Conservation (phyloP, 2,797 vertebrate genomes). For the Tarsius wallacei region DNA sequence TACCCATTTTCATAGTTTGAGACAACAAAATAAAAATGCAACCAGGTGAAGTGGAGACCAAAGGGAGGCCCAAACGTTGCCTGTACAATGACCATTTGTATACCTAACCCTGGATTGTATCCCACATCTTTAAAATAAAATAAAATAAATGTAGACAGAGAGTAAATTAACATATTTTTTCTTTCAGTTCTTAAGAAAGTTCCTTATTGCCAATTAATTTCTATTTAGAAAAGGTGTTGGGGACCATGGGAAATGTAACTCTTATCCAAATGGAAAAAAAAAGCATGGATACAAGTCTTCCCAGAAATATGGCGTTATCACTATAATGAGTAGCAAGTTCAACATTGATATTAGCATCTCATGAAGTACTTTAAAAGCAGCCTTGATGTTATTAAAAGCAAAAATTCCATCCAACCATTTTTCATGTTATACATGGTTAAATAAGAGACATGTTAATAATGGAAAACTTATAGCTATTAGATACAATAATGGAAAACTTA, state of each 20-base stretch:
- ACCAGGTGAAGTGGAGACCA: no score
- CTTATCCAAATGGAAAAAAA: background rate
- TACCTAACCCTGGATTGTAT: no score
- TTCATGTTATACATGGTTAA: background rate
- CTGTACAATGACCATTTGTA: no score
- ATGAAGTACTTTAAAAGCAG: background rate
- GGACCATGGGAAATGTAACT: background rate
- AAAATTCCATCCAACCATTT: constrained; percentile 70
- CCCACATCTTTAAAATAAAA: no score
- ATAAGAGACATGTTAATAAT: background rate
- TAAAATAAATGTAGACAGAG: background rate
- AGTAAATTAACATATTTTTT: constrained; percentile 54
- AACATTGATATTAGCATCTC: background rate
- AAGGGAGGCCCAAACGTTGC: no score
- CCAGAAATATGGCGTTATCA: fast-evolving
- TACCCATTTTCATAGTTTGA: constrained; percentile 58
- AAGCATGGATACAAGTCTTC: no score
- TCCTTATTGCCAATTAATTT: constrained; percentile 35
- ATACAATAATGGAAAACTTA: no score
- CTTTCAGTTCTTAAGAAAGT: background rate
- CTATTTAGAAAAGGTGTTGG: background rate
- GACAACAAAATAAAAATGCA: constrained; percentile 42
- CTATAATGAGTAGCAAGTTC: background rate
- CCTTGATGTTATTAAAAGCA: constrained; percentile 66
- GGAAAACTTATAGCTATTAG: no score